phyloP scores from a whole-genome alignment of 2,113 vertebrate species.

The Calidris pugnax region DNA sequence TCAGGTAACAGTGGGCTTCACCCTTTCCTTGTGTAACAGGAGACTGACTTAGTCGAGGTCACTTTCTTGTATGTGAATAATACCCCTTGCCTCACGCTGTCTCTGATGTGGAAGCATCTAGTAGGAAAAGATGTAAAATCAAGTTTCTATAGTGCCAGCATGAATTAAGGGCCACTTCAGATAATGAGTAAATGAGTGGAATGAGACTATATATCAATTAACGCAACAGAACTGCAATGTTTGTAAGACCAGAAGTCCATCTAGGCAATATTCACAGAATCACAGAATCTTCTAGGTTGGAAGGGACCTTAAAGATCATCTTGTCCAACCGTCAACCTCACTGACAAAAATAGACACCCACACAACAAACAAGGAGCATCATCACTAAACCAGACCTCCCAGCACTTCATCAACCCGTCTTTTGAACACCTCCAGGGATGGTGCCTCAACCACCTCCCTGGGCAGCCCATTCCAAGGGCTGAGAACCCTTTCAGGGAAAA shows the following conservation, averaged over 20 bases:
- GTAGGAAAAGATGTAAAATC: background rate
- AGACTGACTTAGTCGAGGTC: background rate
- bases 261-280: too few relatives aligned
- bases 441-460: too few relatives aligned
- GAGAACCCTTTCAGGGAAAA: too few relatives aligned
- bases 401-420: too few relatives aligned
- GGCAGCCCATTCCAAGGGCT: too few relatives aligned
- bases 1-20: conserved; percentile 78
- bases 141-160: background rate
- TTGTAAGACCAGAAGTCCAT: background rate
- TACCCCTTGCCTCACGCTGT: background rate
- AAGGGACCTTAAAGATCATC: too few relatives aligned
- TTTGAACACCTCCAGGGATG: too few relatives aligned
- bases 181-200: background rate
- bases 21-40: background rate
- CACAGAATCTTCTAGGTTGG: too few relatives aligned
- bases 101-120: background rate
- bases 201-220: background rate
- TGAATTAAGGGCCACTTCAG: background rate
- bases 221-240: background rate
- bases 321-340: too few relatives aligned
- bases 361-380: too few relatives aligned
- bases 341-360: too few relatives aligned
- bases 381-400: too few relatives aligned
- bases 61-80: background rate